phyloP scores from a whole-genome alignment of 2,113 vertebrate species.

The Tragelaphus buxtoni region DNA sequence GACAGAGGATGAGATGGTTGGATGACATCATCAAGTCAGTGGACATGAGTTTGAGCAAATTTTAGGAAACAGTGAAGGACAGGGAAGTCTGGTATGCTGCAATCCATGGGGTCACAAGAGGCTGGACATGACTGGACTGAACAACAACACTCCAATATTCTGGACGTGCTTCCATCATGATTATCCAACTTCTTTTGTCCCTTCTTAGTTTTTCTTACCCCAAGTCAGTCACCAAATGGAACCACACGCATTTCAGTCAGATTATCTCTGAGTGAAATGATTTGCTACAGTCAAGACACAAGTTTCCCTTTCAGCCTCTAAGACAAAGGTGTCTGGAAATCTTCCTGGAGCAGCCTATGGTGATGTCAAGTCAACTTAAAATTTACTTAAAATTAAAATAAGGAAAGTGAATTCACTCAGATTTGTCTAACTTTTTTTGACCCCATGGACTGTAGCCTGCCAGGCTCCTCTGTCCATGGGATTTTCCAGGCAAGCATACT shows the following conservation, averaged over 20 bases:
- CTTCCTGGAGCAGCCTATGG: not conserved
- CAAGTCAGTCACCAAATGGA: not conserved
- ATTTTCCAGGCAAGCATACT: not conserved
- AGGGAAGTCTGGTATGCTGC: not conserved
- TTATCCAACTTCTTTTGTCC: not conserved
- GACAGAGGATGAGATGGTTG: not conserved
- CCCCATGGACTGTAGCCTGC: not conserved
- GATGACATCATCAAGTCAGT: not conserved
- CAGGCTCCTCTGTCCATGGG: not conserved
- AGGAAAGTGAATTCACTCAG: not conserved
- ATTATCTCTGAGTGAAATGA: not conserved
- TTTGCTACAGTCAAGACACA: not conserved
- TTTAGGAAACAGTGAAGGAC: not conserved
- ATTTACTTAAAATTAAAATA: not conserved
- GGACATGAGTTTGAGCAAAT: not conserved
- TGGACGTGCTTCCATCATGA: rapidly evolving
- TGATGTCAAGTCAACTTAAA: not conserved
- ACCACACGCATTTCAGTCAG: not conserved
- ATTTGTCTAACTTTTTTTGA: not conserved
- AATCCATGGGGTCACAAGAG: not conserved
- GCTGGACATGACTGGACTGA: not conserved
- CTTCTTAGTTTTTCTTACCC: not conserved
- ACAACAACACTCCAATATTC: not conserved
- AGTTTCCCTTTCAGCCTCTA: not conserved
- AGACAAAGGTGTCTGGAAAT: not conserved